phyloP scores from a whole-genome alignment of 2,888 invertebrate genomes.

The Leptopilina syphax region DNA sequence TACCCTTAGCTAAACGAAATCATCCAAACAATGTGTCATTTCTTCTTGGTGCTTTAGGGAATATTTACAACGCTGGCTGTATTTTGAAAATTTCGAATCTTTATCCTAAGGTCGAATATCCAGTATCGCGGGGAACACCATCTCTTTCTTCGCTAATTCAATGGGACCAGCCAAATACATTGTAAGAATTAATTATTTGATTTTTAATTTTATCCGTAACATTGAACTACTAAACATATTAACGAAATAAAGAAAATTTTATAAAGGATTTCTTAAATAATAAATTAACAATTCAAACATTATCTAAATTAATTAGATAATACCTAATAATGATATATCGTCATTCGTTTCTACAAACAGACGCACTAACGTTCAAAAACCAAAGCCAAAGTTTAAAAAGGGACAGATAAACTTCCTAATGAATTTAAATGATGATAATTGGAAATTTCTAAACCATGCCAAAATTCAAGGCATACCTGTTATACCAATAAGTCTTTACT shows the following conservation, averaged over 20 bases:
- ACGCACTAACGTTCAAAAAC: constrained; percentile 75
- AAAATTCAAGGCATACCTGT: constrained; percentile 80
- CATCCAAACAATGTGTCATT: constrained; percentile 73
- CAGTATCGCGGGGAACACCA: constrained; percentile 79
- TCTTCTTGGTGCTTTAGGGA: constrained; percentile 76
- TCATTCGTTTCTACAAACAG: constrained; percentile 57
- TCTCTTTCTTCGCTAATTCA: constrained; percentile 77
- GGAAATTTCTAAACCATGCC: constrained; percentile 77
- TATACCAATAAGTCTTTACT: constrained; percentile 81
- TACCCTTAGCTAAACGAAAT: constrained; percentile 86
- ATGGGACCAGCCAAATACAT: constrained; percentile 58
- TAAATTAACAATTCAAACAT: too few relatives aligned
- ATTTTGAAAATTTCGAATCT: constrained; percentile 78
- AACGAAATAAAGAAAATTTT: too few relatives aligned
- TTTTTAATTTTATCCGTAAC: too few relatives aligned
- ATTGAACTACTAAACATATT: too few relatives aligned
- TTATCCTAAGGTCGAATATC: constrained; percentile 77
- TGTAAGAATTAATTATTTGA: constrained; percentile 21
- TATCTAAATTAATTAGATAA: too few relatives aligned
- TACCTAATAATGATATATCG: background rate
- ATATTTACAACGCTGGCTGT: constrained; percentile 79
- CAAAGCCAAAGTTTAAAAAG: constrained; percentile 41
- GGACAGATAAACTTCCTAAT: constrained; percentile 64
- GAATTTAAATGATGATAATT: constrained; percentile 69
- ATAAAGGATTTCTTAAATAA: too few relatives aligned